Base-by-base conservation (phyloP, 2,113 vertebrate genomes). In the Labrus mixtus region DNA sequence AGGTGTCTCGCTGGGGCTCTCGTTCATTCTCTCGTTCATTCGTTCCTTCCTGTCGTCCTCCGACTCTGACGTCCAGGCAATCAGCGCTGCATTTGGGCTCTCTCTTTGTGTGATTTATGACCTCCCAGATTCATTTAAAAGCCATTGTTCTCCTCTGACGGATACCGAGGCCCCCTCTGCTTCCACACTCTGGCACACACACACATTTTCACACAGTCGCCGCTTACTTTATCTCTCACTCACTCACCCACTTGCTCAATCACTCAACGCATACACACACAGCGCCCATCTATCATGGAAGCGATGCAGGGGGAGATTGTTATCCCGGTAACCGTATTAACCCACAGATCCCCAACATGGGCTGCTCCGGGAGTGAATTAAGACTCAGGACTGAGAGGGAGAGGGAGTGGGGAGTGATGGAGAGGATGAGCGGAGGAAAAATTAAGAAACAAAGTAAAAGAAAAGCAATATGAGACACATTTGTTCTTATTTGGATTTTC, bases 111-210 rank as follows among this genome's bases (percentile, higher is more conserved):
- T 93, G 93, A 95, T 93, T 93, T 92, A 94, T 83, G 89, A 93
- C 91, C 90, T 83, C 90, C 83, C 88, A 92, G 93, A 93, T 94
- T 94, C 92, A 92, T 94, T 94, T 94, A 94, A 94, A 91, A 93
- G 91, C 92, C 91, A 94, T 94, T 94, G 93, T 94, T 94, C 93
- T 94, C 89, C 60, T 84, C 87, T 92, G 92, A 92, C 88, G 87
- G 90, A 92, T 91, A 88, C 85, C 78, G 64, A 78, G 65, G 78
- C 83, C 91, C 78, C 79, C 86, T 65, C 82, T 75, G 89, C 89
- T 89, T 82, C 84, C 87, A 84, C 87, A 70, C 87, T 70, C 79
- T 73, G 82, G 20, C 81, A 61, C 77, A 58, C 76, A 65, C 76
- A 73, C 84, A 89, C 72, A 73, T 60, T 88, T 85, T 88, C 68